A percentile compares a stretch with the other conserved stretches of the same genome.
Evolutionary conservation across 2,113 vertebrate genomes (phyloP).

Genomic region (Mungos mungo): DNA sequence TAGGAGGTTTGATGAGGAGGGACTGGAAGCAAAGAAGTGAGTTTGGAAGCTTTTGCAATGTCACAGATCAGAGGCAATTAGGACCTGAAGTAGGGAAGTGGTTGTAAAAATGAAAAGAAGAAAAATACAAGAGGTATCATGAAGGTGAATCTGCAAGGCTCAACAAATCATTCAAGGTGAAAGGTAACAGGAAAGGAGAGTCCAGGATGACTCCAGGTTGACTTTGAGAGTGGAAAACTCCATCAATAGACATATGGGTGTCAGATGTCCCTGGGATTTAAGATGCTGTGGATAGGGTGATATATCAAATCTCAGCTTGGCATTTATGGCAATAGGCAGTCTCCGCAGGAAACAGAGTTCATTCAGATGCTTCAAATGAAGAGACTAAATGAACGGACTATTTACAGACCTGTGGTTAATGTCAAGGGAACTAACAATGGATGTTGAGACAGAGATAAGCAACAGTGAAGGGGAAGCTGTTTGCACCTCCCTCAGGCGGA

Average conservation of each 20-base stretch:
- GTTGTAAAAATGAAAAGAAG: neutral
- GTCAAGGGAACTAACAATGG: neutral
- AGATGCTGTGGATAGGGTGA: neutral
- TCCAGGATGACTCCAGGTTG: neutral
- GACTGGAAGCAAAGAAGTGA: neutral
- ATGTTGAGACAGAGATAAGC: neutral
- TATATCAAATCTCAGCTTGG: neutral
- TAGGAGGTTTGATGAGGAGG: neutral
- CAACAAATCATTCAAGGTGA: neutral
- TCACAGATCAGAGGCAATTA: neutral
- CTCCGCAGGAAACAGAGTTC: neutral
- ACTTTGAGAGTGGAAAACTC: neutral
- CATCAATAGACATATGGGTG: neutral
- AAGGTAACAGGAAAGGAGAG: neutral
- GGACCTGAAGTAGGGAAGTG: neutral
- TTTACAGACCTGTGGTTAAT: neutral
- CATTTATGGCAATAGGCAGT: neutral
- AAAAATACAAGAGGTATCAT: neutral
- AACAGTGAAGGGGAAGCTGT: neutral
- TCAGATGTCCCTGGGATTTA: neutral
- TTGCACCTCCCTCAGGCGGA: neutral
- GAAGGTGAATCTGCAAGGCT: neutral
- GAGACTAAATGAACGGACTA: neutral
- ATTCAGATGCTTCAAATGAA: conserved; percentile 13
- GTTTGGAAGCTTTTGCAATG: neutral